phyloP scores from a whole-genome alignment of 1,140 invertebrate genomes.

The Ostrea edulis region DNA sequence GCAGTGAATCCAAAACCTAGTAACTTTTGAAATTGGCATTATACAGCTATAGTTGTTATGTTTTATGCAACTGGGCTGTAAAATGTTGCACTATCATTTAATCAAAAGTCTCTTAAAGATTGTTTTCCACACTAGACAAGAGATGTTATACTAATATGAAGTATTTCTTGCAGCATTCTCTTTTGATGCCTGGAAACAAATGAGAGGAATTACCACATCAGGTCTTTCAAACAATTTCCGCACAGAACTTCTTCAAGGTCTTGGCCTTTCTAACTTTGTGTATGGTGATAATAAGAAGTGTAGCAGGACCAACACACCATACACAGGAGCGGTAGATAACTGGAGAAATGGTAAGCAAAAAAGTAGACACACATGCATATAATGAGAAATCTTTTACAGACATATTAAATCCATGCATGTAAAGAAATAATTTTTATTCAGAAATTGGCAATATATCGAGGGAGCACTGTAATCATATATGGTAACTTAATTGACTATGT shows the following conservation, averaged over 20 bases:
- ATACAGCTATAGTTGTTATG: background rate
- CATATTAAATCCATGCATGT: no score
- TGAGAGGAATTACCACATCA: background rate
- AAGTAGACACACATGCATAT: no score
- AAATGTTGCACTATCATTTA: no score
- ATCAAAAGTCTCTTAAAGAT: no score
- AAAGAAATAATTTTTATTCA: no score
- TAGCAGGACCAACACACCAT: background rate
- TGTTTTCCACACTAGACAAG: background rate
- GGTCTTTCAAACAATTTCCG: background rate
- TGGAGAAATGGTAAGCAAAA: conserved; percentile 25
- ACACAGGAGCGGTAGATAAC: background rate
- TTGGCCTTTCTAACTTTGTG: conserved; percentile 11
- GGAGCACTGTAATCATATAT: no score
- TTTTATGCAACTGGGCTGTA: background rate
- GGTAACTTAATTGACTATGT: no score
- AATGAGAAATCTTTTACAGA: no score
- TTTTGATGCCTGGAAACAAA: conserved; percentile 10
- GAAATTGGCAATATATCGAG: no score
- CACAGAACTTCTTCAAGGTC: conserved; percentile 1
- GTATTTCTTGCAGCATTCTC: conserved; percentile 4
- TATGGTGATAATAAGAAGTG: background rate
- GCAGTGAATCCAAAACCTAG: no score
- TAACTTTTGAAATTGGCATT: background rate
- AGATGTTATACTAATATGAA: background rate